Base-by-base conservation (phyloP, 2,888 invertebrate species). In the Neria commutata region DNA sequence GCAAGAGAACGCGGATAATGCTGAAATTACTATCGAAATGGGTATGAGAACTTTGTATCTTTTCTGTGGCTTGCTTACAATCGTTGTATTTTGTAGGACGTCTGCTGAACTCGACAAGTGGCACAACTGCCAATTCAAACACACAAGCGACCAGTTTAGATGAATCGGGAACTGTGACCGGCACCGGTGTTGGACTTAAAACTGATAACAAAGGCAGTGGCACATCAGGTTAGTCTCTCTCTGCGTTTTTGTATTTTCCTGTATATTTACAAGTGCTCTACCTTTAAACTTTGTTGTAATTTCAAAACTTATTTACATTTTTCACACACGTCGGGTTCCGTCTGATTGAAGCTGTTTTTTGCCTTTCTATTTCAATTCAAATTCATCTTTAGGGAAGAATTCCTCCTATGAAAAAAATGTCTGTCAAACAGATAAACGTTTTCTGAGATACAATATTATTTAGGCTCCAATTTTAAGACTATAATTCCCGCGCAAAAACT, bases 21-120 rank as follows among this genome's bases (percentile, higher is more conserved):
- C 77, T 0, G 81, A 81, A 61, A 79, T 81, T 33, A 73, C 79
- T 52, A 76, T 81, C 34, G 80, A 81, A 69, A 81, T 81, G 79
- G 78, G 81, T 78, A 64, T 66, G 17, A 29, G 23, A 17, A 25
- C 33, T 17, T 5, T 49, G 17, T 29, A 29, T 6, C 29, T 37
- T 37, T 37, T 37, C n/a, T n/a, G 8, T 14, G n/a, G n/a, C 16
- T 8, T 14, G 16, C 5, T n/a, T n/a, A 37, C 6, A 37, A 14
- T 37, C n/a, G 37, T 37, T 8, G 33, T 52, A 53, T 3, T 49
- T 34, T 61, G 3, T 29, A 80, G 81, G 79, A 14, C 79, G 79
- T 23, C 60, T 81, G 62, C 62, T 81, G 65, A 67, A 69, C 61
- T 67, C 68, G 40, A 71, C 72, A 16, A 69, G 62, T 42, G 63